Conservation (phyloP, 23 tunicate genomes). For the Ciona savignyi region DNA sequence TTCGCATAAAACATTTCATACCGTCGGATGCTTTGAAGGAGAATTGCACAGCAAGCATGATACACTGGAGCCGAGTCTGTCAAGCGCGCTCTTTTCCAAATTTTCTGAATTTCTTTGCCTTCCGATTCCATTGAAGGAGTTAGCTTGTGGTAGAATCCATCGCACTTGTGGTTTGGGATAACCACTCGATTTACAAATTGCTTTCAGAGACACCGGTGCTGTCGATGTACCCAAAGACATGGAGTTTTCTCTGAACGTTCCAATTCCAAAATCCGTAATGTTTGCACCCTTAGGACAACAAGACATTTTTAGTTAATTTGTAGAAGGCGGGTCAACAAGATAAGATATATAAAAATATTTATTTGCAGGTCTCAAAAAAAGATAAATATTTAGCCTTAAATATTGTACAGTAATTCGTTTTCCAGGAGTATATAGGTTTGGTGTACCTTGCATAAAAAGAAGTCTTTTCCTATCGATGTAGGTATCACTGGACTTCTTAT, state of each 20-base stretch:
- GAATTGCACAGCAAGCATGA: not conserved
- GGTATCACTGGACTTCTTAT: not conserved
- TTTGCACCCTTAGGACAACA: conserved; percentile 23
- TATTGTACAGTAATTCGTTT: no score
- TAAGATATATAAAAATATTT: no score
- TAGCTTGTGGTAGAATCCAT: not conserved
- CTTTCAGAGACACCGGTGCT: not conserved
- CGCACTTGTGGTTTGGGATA: conserved; percentile 17
- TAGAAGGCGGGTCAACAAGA: no score
- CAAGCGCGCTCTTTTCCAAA: not conserved
- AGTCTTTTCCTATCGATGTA: not conserved
- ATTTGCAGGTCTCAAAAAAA: no score
- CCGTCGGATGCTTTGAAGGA: not conserved
- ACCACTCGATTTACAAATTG: conserved; percentile 11
- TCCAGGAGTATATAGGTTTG: not conserved
- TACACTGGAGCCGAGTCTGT: not conserved
- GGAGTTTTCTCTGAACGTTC: not conserved
- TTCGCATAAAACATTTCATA: no score
- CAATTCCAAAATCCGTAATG: conserved; percentile 13
- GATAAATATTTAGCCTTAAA: no score
- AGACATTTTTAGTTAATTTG: no score
- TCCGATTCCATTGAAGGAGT: not conserved
- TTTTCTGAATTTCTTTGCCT: not conserved
- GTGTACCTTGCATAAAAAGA: not conserved
- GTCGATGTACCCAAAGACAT: not conserved